Conservation (phyloP, 2,113 vertebrate genomes). For the Emydocephalus ijimae region DNA sequence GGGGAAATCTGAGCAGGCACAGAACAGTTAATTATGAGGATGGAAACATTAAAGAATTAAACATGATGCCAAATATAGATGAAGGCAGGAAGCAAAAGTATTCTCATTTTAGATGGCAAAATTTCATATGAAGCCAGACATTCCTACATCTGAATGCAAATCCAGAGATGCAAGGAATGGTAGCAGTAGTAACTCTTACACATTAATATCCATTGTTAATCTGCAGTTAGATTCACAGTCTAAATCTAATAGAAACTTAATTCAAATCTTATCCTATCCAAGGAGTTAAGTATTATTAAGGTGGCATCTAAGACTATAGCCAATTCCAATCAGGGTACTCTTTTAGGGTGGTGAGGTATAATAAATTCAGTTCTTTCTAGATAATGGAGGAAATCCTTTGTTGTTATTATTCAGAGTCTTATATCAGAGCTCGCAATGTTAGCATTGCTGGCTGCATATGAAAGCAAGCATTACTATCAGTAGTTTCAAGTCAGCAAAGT, state of each 20-base stretch:
- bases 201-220: not conserved
- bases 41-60: not conserved
- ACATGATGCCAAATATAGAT: not conserved
- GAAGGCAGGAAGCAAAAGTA: not conserved
- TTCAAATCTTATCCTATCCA: not conserved
- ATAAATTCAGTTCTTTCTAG: not conserved
- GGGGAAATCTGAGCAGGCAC: not conserved
- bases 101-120: not conserved
- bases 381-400: not conserved
- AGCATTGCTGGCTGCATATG: not conserved
- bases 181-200: not conserved
- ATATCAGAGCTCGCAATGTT: not conserved
- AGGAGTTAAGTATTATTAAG: not conserved
- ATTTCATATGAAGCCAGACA: not conserved
- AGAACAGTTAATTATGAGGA: not conserved
- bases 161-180: not conserved
- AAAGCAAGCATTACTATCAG: not conserved
- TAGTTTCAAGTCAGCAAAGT: not conserved
- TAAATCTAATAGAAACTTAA: not conserved
- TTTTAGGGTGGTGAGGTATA: not conserved
- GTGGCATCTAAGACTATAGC: not conserved
- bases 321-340: not conserved
- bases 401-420: not conserved
- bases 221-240: not conserved
- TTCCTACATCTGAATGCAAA: not conserved